Evolutionary conservation across 2,888 invertebrate genomes (phyloP).

Genomic region (Xanthorhoe designata): DNA sequence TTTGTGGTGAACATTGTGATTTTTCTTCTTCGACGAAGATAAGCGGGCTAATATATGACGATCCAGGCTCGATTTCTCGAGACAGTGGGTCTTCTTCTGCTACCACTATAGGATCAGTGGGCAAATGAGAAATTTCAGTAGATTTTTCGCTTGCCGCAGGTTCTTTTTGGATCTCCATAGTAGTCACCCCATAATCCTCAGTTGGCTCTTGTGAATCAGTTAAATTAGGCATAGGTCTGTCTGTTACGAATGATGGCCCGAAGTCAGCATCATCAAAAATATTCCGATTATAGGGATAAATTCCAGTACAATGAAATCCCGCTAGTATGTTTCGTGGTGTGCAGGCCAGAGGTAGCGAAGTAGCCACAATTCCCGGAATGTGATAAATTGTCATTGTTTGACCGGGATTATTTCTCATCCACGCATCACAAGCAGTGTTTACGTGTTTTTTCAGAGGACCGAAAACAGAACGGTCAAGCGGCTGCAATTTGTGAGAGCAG

Average conservation of each 20-base stretch:
- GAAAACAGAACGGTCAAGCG: slow-evolving; percentile 45
- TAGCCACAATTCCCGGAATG: slow-evolving; percentile 46
- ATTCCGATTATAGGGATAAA: slow-evolving; percentile 47
- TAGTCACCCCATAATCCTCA: too few relatives aligned
- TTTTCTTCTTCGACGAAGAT: too few relatives aligned
- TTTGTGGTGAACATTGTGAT: too few relatives aligned
- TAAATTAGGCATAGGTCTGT: background rate
- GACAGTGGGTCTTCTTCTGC: too few relatives aligned
- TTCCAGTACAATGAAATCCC: slow-evolving; percentile 48
- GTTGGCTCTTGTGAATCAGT: background rate
- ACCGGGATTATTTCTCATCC: slow-evolving; percentile 51
- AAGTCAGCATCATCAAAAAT: slow-evolving; percentile 47
- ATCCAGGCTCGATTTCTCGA: too few relatives aligned
- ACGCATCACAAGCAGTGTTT: slow-evolving; percentile 47
- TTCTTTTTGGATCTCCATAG: too few relatives aligned
- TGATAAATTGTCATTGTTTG: slow-evolving; percentile 52
- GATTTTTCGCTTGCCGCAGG: too few relatives aligned
- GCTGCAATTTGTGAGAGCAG: slow-evolving; percentile 51
- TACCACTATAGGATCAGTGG: too few relatives aligned
- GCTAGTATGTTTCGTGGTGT: background rate
- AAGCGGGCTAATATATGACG: too few relatives aligned
- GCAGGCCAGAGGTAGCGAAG: slow-evolving; percentile 37
- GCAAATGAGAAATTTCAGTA: too few relatives aligned
- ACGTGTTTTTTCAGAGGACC: slow-evolving; percentile 51
- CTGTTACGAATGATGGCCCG: slow-evolving; percentile 5